phyloP scores from a whole-genome alignment of 2,797 vertebrate species.

The Schizopygopsis malacanthus region DNA sequence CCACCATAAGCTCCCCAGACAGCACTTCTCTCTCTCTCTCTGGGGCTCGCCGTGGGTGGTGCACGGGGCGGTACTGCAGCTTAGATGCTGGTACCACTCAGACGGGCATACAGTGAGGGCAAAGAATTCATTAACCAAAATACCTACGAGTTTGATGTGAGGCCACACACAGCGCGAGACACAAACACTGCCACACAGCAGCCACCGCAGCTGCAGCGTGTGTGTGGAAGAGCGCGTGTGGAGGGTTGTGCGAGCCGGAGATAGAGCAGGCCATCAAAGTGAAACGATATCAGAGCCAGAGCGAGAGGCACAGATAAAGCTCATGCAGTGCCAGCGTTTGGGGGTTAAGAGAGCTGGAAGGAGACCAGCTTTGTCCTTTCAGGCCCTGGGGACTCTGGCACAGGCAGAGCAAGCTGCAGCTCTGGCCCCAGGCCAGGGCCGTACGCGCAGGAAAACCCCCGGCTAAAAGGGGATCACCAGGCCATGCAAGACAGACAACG shows the following conservation, averaged over 20 bases:
- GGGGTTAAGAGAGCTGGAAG: slow-evolving; percentile 66
- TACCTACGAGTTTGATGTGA: slow-evolving; percentile 55
- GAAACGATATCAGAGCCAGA: slow-evolving; percentile 49
- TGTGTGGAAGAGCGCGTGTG: slow-evolving; percentile 28
- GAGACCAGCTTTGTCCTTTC: slow-evolving; percentile 80
- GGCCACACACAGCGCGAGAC: slow-evolving; percentile 58
- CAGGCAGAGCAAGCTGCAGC: slow-evolving; percentile 70
- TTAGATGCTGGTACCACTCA: slow-evolving; percentile 41
- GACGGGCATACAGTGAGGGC: slow-evolving; percentile 42
- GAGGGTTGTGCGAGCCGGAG: slow-evolving; percentile 48
- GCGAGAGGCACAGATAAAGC: slow-evolving; percentile 63
- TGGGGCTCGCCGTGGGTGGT: slow-evolving; percentile 58
- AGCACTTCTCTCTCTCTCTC: slow-evolving; percentile 36
- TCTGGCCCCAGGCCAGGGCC: slow-evolving; percentile 76
- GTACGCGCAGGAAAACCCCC: slow-evolving; percentile 73
- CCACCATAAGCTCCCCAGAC: slow-evolving; percentile 40
- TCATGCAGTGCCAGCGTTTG: slow-evolving; percentile 55
- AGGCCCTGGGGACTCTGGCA: slow-evolving; percentile 74
- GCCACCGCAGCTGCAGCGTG: slow-evolving; percentile 56
- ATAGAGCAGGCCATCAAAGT: slow-evolving; percentile 54
- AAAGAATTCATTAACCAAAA: slow-evolving; percentile 56
- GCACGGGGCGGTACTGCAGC: slow-evolving; percentile 20
- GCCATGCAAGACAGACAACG: slow-evolving; percentile 56
- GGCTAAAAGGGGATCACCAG: slow-evolving; percentile 63
- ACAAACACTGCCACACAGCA: slow-evolving; percentile 71